phyloP scores from a whole-genome alignment of 2,113 vertebrate species.

The Accipiter virgatus region DNA sequence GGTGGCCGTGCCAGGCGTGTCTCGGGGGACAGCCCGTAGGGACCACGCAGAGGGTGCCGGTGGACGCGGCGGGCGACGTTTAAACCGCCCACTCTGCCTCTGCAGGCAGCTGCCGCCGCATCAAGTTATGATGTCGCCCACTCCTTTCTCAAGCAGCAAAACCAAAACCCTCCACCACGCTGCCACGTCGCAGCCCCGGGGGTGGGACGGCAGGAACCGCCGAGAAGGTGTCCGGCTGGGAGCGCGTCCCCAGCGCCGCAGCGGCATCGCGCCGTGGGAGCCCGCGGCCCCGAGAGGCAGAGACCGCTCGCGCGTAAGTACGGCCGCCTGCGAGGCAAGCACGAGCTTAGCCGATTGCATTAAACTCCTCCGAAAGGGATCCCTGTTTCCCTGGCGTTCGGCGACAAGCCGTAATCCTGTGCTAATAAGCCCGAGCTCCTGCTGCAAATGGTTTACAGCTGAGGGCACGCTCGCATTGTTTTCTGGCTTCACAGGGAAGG shows the following conservation, averaged over 20 bases:
- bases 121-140: rapidly evolving
- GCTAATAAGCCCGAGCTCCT: background rate
- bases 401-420: rapidly evolving
- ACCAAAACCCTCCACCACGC: background rate
- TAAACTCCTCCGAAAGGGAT: background rate
- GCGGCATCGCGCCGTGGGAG: rapidly evolving
- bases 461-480: background rate
- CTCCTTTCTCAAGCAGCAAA: background rate
- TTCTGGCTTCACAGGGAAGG: background rate
- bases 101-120: background rate
- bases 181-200: background rate
- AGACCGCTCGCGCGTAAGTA: background rate
- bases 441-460: background rate
- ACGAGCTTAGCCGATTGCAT: background rate
- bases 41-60: rapidly evolving
- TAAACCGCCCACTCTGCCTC: background rate
- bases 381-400: background rate
- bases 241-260: rapidly evolving
- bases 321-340: background rate
- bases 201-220: background rate
- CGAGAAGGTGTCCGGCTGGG: too few relatives aligned
- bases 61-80: rapidly evolving
- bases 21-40: background rate
- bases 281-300: rapidly evolving
- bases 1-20: rapidly evolving